Base-by-base conservation (phyloP, 1,140 invertebrate species). In the Drosophila navojoa region DNA sequence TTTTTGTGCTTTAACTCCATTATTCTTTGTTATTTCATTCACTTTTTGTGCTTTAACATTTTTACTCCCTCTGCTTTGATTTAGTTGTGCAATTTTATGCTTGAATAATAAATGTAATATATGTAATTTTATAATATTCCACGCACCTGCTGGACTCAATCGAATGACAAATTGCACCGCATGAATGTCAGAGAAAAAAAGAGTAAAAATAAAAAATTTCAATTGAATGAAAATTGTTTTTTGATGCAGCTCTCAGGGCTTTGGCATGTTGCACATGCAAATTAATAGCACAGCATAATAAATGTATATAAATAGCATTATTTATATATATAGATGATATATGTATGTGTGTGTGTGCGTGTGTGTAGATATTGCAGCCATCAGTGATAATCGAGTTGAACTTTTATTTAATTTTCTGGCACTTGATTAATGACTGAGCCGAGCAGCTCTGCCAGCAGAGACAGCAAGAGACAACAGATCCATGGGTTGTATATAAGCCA, bases 371-470 rank as follows among this genome's bases (percentile, higher is more conserved):
- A 15, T 15, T n/a, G 57, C 47, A 42, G 53, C 49, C 49, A 49
- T 16, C 70, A 54, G 32, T 47, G 53, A 59, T 59, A 70, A 45
- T 40, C 38, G 7, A 58, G 61, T 19, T 55, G 52, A 27, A 67
- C 35, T 52, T 67, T 66, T 67, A 55, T 68, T 73, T 69, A 27
- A 55, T 73, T 67, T 61, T 50, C 47, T 61, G 63, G 55, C 58
- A 25, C 25, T 64, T 71, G 68, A 71, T 71, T 64, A 71, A 71
- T 71, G 44, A 42, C n/a, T 47, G 32, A 32, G n/a, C 42, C 16
- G 42, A 19, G 11, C 15, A 10, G 6, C 7, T 7, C 7, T 32
- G 32, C 32, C 32, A 32, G 9, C 27, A 29, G 27, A 22, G 19
- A 22, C 19, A 22, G n/a, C n/a, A n/a, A n/a, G n/a, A n/a, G n/a